These are phyloP conservation scores for Andrena dorsata DNA, from an alignment of 2,888 invertebrate genomes.

Conservation along the genomic window DNA sequence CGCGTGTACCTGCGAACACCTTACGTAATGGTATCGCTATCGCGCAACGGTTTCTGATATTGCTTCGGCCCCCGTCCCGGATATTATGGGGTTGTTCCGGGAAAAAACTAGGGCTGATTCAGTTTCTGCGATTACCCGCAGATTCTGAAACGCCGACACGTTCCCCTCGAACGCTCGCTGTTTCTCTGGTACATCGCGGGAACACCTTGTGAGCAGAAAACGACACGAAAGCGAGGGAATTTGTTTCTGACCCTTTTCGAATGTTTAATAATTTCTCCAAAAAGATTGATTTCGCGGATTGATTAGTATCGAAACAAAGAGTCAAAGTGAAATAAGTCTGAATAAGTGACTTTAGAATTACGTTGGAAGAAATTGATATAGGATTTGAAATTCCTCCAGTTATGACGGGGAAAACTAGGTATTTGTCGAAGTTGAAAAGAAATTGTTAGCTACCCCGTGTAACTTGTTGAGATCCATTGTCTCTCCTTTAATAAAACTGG, in stretches of 20 bases:
- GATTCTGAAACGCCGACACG: not conserved
- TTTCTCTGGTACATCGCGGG: not conserved
- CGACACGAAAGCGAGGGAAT: not conserved
- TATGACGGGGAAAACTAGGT: not conserved
- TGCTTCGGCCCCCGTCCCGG: conserved; percentile 35
- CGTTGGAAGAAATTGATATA: too few species aligned
- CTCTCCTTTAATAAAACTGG: not conserved
- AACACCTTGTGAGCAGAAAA: not conserved
- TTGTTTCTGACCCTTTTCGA: not conserved
- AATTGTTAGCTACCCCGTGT: not conserved
- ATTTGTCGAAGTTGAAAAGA: not conserved
- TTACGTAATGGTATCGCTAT: conserved; percentile 62
- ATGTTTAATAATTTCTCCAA: not conserved
- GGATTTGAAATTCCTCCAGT: too few species aligned
- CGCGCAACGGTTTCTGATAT: conserved; percentile 55
- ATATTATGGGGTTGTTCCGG: conserved; percentile 6
- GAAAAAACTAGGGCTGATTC: conserved; percentile 13
- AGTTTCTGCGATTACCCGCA: not conserved
- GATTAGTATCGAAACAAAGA: too few species aligned
- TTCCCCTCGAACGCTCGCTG: not conserved
- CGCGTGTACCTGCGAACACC: conserved; percentile 57
- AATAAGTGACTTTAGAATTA: too few species aligned
- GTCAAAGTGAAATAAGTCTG: too few species aligned
- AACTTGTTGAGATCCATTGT: not conserved
- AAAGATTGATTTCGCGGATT: too few species aligned